Evolutionary conservation across 2,888 invertebrate genomes (phyloP), one percentile per base, ranked within the genome.

Genomic region (Ennomos erosarius): DNA sequence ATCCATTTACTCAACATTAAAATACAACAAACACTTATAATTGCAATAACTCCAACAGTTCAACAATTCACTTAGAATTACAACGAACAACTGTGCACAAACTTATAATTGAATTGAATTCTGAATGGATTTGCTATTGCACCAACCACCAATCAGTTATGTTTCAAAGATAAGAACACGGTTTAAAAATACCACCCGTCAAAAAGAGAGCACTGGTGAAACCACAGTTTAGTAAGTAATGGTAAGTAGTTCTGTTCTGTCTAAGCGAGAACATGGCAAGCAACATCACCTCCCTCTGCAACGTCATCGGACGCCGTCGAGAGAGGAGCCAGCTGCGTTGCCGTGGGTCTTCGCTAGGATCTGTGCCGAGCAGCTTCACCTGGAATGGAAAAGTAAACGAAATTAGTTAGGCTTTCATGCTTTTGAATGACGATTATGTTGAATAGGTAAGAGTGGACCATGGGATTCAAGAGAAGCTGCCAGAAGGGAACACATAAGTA

Each of bases 311-410:
- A 61, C 55, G 76, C 54, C 47, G 79, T 71, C 47, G 78, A 76
- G 48, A 84, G 76, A 34, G 79, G 65, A 26, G 80, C 67, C 37
- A 84, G 76, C 64, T 84, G 85, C 72, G 85, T 82, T 79, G 84
- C 87, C 75, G 85, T 84, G 8, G 81, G 76, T 75, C 84, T 83
- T 81, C 89, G 88, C 87, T 91, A 90, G 80, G 89, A 87, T 39
- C 90, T 82, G 67, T 79, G 82, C 8, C 83, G 79, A 10, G 73
- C 76, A 1, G 78, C 71, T n/a, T 84, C 85, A 11, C 79, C 83
- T 80, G 65, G 0, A 64, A 65, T 26, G 3, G 11, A 12, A 9
- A 45, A 6, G 16, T n/a, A 10, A 37, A 34, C 5, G 39, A 26
- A 4, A 26, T 39, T 39, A 11, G 11, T 6, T 39, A 52, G 11